phyloP scores from a whole-genome alignment of 2,888 invertebrate genomes.

The Plebejus argus region DNA sequence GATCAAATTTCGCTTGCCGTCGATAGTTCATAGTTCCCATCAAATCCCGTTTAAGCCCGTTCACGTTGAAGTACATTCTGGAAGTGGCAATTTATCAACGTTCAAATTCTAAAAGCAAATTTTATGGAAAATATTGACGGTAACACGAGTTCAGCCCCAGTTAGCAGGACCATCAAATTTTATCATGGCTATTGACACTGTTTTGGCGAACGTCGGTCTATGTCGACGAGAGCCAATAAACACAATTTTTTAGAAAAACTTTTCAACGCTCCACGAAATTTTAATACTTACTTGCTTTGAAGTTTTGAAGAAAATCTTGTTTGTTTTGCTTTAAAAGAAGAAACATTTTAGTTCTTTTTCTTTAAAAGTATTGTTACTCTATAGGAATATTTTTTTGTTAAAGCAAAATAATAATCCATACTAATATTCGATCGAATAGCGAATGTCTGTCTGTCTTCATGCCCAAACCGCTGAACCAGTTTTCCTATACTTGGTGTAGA shows the following conservation, averaged over 20 bases:
- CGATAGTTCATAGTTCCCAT: slow-evolving; percentile 8
- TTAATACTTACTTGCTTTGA: neutral
- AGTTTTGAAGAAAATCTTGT: neutral
- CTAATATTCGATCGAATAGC: too few species aligned
- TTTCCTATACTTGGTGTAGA: too few species aligned
- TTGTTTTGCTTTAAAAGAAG: neutral
- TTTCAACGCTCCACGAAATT: slow-evolving; percentile 11
- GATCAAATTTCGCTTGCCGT: neutral
- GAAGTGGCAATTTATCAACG: slow-evolving; percentile 27
- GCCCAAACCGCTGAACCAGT: too few species aligned
- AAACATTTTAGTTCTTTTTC: neutral
- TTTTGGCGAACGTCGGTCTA: slow-evolving; percentile 64
- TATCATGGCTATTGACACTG: slow-evolving; percentile 69
- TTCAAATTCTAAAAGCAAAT: slow-evolving; percentile 32
- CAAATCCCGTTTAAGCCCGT: slow-evolving; percentile 8
- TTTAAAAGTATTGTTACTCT: too few species aligned
- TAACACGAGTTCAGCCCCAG: slow-evolving; percentile 57
- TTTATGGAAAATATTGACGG: slow-evolving; percentile 49
- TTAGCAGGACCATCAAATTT: slow-evolving; percentile 66
- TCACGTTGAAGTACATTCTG: slow-evolving; percentile 11
- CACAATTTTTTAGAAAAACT: slow-evolving; percentile 41
- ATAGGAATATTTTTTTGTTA: too few species aligned
- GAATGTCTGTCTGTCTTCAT: too few species aligned
- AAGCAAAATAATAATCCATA: too few species aligned
- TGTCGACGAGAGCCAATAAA: slow-evolving; percentile 52